These are phyloP conservation scores for Cotesia typhae DNA, from an alignment of 1,140 invertebrate genomes.

Conservation along the genomic window DNA sequence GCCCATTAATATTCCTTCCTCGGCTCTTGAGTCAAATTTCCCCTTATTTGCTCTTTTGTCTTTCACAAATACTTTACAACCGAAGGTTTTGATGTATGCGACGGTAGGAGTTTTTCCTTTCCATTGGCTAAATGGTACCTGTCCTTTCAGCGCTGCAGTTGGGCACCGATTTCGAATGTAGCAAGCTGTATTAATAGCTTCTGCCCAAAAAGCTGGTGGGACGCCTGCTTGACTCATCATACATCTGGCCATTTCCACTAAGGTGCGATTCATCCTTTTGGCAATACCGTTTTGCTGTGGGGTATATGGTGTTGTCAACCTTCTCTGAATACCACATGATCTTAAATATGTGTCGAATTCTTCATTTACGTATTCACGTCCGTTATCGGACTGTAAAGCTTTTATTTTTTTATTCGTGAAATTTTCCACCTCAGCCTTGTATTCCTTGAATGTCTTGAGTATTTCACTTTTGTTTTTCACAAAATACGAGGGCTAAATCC, in stretches of 20 bases:
- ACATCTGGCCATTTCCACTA: too few relatives aligned
- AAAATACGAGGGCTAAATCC: background rate
- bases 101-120: conserved; percentile 25
- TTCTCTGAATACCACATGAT: background rate
- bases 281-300: background rate
- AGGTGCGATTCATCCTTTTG: too few relatives aligned
- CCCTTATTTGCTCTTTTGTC: conserved; percentile 2
- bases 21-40: conserved; percentile 16
- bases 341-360: conserved; percentile 9
- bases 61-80: background rate
- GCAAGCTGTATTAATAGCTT: too few relatives aligned
- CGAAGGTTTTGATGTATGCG: background rate
- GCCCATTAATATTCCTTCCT: conserved; percentile 2
- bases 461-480: conserved; percentile 10
- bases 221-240: too few relatives aligned
- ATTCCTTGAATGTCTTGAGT: conserved; percentile 1
- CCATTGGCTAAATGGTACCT: conserved; percentile 12
- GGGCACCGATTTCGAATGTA: too few relatives aligned
- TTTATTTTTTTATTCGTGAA: conserved; percentile 22
- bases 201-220: too few relatives aligned
- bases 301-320: conserved; percentile 13
- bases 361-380: conserved; percentile 12
- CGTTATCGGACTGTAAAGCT: conserved; percentile 23
- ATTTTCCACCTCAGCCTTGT: conserved; percentile 9
- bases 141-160: background rate